Evolutionary conservation across 2,113 vertebrate species (phyloP).

Genomic region (Taxidea taxus): DNA sequence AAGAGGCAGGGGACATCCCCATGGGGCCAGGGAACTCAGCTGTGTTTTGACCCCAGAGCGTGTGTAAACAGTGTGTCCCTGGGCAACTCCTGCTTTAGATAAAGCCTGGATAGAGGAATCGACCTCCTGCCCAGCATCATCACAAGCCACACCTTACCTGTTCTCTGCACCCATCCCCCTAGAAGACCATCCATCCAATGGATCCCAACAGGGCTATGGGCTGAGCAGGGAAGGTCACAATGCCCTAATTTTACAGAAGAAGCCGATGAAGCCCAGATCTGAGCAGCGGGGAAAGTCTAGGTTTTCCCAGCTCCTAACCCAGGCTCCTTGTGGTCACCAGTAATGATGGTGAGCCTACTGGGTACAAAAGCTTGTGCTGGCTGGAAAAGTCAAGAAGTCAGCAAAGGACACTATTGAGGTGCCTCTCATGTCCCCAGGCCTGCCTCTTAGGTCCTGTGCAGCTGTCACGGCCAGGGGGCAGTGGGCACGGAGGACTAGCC

Average conservation of each 20-base stretch:
- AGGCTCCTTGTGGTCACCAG: neutral
- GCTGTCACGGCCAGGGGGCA: neutral
- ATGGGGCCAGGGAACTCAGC: neutral
- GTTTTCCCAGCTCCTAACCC: neutral
- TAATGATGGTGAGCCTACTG: neutral
- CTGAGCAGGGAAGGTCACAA: neutral
- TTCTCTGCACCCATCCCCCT: neutral
- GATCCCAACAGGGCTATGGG: neutral
- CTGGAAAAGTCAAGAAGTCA: neutral
- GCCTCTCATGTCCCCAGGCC: neutral
- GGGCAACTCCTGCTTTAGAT: neutral
- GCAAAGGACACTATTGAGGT: neutral
- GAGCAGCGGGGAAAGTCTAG: neutral
- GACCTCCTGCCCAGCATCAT: neutral
- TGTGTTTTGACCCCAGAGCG: neutral
- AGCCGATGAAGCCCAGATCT: neutral
- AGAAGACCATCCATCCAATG: neutral
- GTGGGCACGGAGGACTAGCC: neutral
- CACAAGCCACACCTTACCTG: neutral
- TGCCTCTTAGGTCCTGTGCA: neutral
- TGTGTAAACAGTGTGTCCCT: neutral
- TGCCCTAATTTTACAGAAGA: neutral
- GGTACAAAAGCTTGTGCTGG: neutral
- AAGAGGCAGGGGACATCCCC: neutral
- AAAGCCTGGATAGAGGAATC: too few species aligned